Base-by-base conservation (phyloP, 2,888 invertebrate genomes). In the Tinea trinotella region DNA sequence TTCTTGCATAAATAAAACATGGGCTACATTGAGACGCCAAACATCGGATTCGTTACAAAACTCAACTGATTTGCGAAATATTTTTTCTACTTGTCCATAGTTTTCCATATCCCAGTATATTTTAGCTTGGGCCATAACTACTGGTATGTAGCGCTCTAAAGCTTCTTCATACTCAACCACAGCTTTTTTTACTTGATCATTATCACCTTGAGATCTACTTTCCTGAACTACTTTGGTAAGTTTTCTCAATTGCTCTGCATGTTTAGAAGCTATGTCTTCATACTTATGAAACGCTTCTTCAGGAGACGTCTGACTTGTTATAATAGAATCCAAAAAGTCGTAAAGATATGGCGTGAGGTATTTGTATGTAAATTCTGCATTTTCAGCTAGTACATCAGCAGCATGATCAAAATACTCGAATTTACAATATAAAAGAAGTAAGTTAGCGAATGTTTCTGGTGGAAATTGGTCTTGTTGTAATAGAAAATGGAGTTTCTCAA, bases 61-160 rank as follows among this genome's bases (percentile, higher is more conserved):
- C 72, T 99, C 99, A 0, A 96, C 97, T 56, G 97, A 97, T 72
- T 98, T 97, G 24, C 96, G 91, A 74, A 99, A 98, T 61, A 98
- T 96, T 71, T 97, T 96, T 73, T 99, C 98, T 1, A 99, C 98
- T 69, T 98, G 96, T 1, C 91, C 88, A 67, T 98, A 99, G 71
- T 99, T 97, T 70, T 96, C 96, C 74, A 94, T 89, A 60, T 99
- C 97, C 99, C 99, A 99, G 69, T 96, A 97, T 60, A 99, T 96
- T 88, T 98, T 98, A 1, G 99, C 98, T 76, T 99, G 97, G 0
- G 98, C 97, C 99, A 99, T 99, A n/a, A 99, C 88, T 0, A 98
- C 97, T 0, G 99, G 99, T 57, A 99, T 92, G 68, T 98, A 99
- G 63, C 96, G 88, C 68, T 97, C 96, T 59, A 98, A 73, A 1